These are phyloP conservation scores for Adoxophyes honmai DNA, from an alignment of 1,140 invertebrate species.

Conservation along the genomic window DNA sequence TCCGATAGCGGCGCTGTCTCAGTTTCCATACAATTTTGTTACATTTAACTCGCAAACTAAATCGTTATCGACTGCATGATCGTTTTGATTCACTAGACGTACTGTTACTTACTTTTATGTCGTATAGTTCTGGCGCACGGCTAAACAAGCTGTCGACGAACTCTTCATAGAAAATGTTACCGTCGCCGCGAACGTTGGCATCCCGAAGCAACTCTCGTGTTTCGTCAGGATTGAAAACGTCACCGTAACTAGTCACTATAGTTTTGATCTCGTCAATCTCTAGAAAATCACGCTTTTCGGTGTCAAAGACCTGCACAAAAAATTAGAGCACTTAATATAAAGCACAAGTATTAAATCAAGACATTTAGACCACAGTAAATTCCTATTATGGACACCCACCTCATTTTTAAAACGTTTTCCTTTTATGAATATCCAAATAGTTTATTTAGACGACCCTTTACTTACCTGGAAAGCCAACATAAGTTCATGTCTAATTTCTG, in stretches of 20 bases:
- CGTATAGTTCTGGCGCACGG: conserved; percentile 53
- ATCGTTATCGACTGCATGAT: too few species aligned
- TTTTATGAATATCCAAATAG: too few species aligned
- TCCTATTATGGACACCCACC: too few species aligned
- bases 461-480: conserved; percentile 53
- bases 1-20: too few species aligned
- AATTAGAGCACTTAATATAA: not conserved
- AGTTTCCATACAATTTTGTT: too few species aligned
- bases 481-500: conserved; percentile 58
- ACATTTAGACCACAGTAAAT: too few species aligned
- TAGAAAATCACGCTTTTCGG: conserved; percentile 55
- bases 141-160: conserved; percentile 62
- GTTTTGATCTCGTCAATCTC: conserved; percentile 55
- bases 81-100: too few species aligned
- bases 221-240: conserved; percentile 47
- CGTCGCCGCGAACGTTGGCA: conserved; percentile 60
- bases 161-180: conserved; percentile 58
- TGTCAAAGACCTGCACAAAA: conserved; percentile 56
- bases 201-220: conserved; percentile 53
- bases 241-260: conserved; percentile 47
- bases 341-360: too few species aligned
- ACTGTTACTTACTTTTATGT: conserved; percentile 43
- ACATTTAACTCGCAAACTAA: too few species aligned
- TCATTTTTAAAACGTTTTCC: too few species aligned
- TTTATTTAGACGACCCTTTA: not conserved